A percentile compares a stretch with the other conserved stretches of the same genome.
These are phyloP conservation scores for Caenorhabditis angaria DNA, from an alignment of 2,888 invertebrate species.

Conservation along the genomic window DNA sequence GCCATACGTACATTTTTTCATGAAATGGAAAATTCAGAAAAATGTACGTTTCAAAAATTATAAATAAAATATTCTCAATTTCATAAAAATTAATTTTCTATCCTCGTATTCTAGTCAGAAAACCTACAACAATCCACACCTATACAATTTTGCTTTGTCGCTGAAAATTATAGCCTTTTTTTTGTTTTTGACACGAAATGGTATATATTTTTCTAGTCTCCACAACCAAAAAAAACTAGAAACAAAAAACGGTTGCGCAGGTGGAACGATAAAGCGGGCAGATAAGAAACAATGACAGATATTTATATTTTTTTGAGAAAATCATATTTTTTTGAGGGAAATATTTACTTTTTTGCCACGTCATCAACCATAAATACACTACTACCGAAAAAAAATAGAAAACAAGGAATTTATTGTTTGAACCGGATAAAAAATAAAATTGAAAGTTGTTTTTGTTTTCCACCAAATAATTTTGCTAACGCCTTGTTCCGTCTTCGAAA, in stretches of 20 bases:
- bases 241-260: conserved; percentile 25
- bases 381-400: too few species aligned
- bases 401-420: neutral
- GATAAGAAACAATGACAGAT: conserved; percentile 15
- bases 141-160: neutral
- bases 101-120: too few species aligned
- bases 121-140: too few species aligned
- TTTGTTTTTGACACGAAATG: neutral
- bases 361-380: too few species aligned
- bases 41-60: too few species aligned
- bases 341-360: too few species aligned
- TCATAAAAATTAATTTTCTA: too few species aligned
- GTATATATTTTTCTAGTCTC: too few species aligned
- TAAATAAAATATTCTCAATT: too few species aligned
- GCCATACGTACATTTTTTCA: too few species aligned
- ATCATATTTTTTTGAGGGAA: neutral
- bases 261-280: conserved; percentile 42
- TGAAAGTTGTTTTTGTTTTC: neutral
- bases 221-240: conserved; percentile 9
- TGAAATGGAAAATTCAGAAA: too few species aligned
- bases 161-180: neutral
- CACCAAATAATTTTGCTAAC: conserved; percentile 11
- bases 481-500: conserved; percentile 40
- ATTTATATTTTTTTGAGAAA: conserved; percentile 4
- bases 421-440: neutral